Evolutionary conservation across 2,888 invertebrate genomes (phyloP).

Genomic region (Brachypalpus laphriformis): DNA sequence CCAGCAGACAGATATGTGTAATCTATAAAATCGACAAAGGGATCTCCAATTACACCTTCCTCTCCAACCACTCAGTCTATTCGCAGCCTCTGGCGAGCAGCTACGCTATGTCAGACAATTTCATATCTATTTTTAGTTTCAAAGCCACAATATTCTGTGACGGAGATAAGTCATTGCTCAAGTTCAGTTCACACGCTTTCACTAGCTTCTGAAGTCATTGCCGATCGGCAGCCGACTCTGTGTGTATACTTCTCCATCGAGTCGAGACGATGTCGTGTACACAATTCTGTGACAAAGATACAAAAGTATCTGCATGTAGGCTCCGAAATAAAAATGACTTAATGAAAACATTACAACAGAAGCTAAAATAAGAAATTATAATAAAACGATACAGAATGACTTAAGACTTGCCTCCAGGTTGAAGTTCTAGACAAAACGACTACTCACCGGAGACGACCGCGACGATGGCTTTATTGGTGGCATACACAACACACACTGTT

Average conservation of each 20-base stretch:
- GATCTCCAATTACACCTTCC: constrained; percentile 64
- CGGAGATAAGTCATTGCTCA: constrained; percentile 75
- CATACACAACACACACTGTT: neutral
- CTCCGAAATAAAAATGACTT: constrained; percentile 49
- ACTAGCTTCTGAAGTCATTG: constrained; percentile 77
- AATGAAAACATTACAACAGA: constrained; percentile 63
- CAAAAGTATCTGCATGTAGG: constrained; percentile 52
- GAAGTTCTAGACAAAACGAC: constrained; percentile 58
- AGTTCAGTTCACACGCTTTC: constrained; percentile 83
- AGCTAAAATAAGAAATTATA: constrained; percentile 29
- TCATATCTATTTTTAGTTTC: constrained; percentile 68
- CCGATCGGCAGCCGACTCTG: neutral
- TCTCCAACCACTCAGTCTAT: constrained; percentile 23
- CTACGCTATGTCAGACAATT: constrained; percentile 38
- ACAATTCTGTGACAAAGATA: constrained; percentile 47
- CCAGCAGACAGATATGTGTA: constrained; percentile 44
- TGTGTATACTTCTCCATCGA: constrained; percentile 7
- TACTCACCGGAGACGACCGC: constrained; percentile 19
- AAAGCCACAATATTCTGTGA: constrained; percentile 65
- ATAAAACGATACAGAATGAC: constrained; percentile 33
- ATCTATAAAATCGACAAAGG: constrained; percentile 50
- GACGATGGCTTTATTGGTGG: constrained; percentile 20
- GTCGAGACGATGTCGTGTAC: neutral
- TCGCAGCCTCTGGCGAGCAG: constrained; percentile 33
- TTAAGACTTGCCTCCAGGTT: constrained; percentile 53